phyloP scores from a whole-genome alignment of 2,113 vertebrate species.

The Sinocyclocheilus anshuiensis region DNA sequence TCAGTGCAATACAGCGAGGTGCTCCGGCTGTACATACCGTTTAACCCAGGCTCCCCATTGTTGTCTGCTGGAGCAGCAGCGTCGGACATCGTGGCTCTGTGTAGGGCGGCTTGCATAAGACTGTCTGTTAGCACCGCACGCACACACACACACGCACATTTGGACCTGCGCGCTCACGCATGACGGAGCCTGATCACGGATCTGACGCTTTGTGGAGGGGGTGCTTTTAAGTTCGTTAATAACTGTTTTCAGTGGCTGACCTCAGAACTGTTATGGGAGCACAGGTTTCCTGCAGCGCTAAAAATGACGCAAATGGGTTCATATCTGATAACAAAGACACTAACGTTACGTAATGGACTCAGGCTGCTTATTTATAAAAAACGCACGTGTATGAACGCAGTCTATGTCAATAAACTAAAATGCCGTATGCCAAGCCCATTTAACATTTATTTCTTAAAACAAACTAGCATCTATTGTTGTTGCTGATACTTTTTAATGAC shows the following conservation, averaged over 20 bases:
- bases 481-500: neutral
- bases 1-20: neutral
- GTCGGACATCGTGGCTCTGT: constrained; percentile 71
- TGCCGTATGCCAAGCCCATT: neutral
- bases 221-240: neutral
- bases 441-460: neutral
- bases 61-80: constrained; percentile 66
- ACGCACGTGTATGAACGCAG: neutral
- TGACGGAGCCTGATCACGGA: constrained; percentile 1
- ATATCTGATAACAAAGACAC: constrained; percentile 49
- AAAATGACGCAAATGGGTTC: constrained; percentile 64
- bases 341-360: constrained; percentile 55
- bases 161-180: constrained; percentile 50
- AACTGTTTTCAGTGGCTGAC: constrained; percentile 48
- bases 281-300: constrained; percentile 51
- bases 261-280: constrained; percentile 36
- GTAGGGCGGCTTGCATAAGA: constrained; percentile 62
- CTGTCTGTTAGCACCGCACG: constrained; percentile 59
- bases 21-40: constrained; percentile 63
- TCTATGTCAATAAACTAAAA: neutral
- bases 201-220: neutral
- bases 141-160: constrained; percentile 52
- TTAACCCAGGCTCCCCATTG: constrained; percentile 74
- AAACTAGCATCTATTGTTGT: neutral
- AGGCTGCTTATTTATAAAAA: constrained; percentile 7